Percentiles rank a stretch among this genome's conserved stretches.
Conservation (phyloP, 2,797 vertebrate species). For the Clamator glandarius region DNA sequence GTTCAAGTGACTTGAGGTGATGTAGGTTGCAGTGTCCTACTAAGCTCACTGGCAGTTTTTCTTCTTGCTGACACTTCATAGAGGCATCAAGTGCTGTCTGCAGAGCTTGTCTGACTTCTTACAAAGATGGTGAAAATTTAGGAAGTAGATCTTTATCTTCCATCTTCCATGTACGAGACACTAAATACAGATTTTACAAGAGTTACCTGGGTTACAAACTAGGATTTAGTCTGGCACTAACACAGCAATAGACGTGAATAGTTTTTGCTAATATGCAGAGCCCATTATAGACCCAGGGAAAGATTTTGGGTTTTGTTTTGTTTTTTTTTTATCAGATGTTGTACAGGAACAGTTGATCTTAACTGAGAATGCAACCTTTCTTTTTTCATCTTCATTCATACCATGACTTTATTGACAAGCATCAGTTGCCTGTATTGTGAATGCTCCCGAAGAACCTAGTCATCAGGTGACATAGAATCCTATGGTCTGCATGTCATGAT, state of each 20-base stretch:
- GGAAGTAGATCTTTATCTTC: not conserved
- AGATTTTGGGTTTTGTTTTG: too few relatives aligned
- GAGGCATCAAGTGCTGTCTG: not conserved
- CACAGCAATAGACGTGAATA: not conserved
- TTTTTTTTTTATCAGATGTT: not conserved
- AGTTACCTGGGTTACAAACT: not conserved
- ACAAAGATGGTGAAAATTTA: not conserved
- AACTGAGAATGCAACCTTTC: not conserved
- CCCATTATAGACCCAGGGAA: not conserved
- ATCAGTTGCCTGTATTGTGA: accelerated
- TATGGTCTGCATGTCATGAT: not conserved
- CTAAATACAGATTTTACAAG: not conserved
- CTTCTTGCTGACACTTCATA: not conserved
- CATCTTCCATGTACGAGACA: not conserved
- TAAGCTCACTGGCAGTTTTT: not conserved
- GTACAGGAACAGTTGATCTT: not conserved
- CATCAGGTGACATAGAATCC: accelerated
- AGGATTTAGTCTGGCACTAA: not conserved
- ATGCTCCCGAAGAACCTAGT: not conserved
- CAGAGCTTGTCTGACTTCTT: not conserved
- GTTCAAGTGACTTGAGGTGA: not conserved
- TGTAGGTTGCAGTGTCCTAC: not conserved
- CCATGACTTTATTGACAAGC: not conserved
- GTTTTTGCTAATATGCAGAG: not conserved
- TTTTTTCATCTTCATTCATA: not conserved